Base-by-base conservation (phyloP, 2,113 vertebrate genomes). In the Ariopsis seemanni region DNA sequence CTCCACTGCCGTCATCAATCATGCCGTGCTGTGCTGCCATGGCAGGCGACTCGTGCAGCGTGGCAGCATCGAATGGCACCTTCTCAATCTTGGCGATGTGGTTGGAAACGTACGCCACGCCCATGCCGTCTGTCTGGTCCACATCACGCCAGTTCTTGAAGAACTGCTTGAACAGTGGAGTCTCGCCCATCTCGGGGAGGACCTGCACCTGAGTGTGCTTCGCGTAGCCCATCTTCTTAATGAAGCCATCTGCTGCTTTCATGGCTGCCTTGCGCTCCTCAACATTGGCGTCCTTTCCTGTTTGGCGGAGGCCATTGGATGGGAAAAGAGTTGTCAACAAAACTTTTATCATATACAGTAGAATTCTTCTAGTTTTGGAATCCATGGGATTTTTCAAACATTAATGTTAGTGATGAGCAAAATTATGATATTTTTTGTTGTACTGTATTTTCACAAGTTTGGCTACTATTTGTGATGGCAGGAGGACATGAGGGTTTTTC, bases 21-120 rank as follows among this genome's bases (percentile, higher is more conserved):
- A 99, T 99, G 81, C 97, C 96, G 0, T 99, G 97, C 94, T 99
- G 98, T 65, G 98, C 98, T 0, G 98, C 98, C 98, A 99, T 99
- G 90, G 97, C 95, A 0, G 93, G 84, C 10, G 97, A 97, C 9
- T 96, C 96, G 89, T 99, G 98, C 84, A 99, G 95, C 0, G 92
- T 95, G 92, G 97, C 91, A 0, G 95, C 97, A 0, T 99, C 98
- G 0, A 99, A 99, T 0, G 96, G 93, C 48, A 99, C 96, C 58
- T 97, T 96, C 92, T 97, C 95, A 0, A 99, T 97, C 52, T 96
- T 97, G 94, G 98, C 98, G 10, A 99, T 94, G 60, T 96, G 96
- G 92, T 97, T 97, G 81, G 98, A 96, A 79, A 99, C 90, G 22
- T 99, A 98, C 65, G 95, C 93, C 89, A 97, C 86, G 2, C 98